phyloP scores from a whole-genome alignment of 64 coral and sea anemone species.

The Trachythela sp. region DNA sequence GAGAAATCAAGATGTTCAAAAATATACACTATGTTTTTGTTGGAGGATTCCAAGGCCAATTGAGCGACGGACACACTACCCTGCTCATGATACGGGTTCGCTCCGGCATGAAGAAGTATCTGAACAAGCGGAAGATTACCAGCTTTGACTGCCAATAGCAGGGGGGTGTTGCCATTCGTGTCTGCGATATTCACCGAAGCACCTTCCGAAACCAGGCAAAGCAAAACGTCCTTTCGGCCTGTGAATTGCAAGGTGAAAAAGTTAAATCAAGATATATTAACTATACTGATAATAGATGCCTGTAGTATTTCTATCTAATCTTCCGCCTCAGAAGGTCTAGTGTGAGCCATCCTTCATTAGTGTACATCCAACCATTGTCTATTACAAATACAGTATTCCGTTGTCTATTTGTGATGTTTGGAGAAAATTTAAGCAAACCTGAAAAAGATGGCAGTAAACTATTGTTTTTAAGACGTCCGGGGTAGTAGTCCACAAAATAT shows the following conservation, averaged over 20 bases:
- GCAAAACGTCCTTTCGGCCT: not conserved
- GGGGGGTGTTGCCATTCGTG: not conserved
- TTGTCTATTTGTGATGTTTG: too few relatives aligned
- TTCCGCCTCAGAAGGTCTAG: too few relatives aligned
- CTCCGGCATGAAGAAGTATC: slow-evolving; percentile 8
- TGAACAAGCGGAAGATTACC: not conserved
- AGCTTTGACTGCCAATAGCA: not conserved
- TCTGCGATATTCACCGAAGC: not conserved
- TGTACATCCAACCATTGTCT: too few relatives aligned
- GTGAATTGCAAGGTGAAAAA: not conserved
- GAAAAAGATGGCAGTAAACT: too few relatives aligned
- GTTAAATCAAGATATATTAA: too few relatives aligned
- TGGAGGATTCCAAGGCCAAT: not conserved
- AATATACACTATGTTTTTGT: slow-evolving; percentile 14
- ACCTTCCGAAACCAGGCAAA: not conserved
- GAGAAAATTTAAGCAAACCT: too few relatives aligned
- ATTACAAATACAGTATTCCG: too few relatives aligned
- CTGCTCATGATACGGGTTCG: not conserved
- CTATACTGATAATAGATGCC: too few relatives aligned
- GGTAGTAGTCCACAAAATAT: too few relatives aligned
- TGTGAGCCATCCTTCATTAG: too few relatives aligned
- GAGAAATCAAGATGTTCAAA: slow-evolving; percentile 8
- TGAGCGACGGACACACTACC: not conserved
- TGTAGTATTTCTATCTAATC: too few relatives aligned
- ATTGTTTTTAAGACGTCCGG: too few relatives aligned